A percentile compares a stretch with the other conserved stretches of the same genome.
phyloP scores from a whole-genome alignment of 2,113 vertebrate species.

The Thunnus maccoyii region DNA sequence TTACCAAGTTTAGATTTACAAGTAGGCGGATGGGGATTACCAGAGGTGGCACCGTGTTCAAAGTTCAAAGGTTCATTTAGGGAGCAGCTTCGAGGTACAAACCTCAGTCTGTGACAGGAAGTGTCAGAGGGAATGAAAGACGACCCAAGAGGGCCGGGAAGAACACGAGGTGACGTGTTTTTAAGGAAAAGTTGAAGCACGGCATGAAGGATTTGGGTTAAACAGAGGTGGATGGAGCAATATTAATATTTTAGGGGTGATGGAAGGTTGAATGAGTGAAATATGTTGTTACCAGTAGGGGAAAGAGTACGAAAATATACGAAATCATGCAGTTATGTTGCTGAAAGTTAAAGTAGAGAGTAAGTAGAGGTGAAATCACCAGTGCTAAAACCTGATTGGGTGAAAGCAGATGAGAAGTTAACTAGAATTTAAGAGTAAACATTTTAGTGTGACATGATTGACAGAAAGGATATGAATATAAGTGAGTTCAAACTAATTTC shows the following conservation, averaged over 20 bases:
- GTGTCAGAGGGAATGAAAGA: constrained; percentile 55
- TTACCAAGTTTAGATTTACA: background rate
- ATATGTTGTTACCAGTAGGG: background rate
- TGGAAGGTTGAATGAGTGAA: constrained; percentile 13
- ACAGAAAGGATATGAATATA: too few species aligned
- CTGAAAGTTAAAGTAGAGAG: too few species aligned
- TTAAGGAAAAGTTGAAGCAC: constrained; percentile 11
- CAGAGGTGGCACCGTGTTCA: background rate
- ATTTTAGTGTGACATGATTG: too few species aligned
- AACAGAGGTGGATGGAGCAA: constrained; percentile 20
- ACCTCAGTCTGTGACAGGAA: constrained; percentile 36
- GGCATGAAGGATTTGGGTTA: constrained; percentile 26
- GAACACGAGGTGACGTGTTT: constrained; percentile 30
- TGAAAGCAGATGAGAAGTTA: too few species aligned
- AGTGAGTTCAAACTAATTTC: too few species aligned
- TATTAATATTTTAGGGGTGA: constrained; percentile 5
- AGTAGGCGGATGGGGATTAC: background rate
- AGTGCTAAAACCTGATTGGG: too few species aligned
- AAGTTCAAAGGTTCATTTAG: constrained; percentile 58
- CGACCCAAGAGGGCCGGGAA: constrained; percentile 14
- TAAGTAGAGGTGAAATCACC: too few species aligned
- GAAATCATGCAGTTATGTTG: background rate
- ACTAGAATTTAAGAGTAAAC: too few species aligned
- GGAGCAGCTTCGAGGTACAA: constrained; percentile 30
- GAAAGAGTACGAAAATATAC: too few species aligned